Base-by-base conservation (phyloP, 2,113 vertebrate species). In the Panthera leo region DNA sequence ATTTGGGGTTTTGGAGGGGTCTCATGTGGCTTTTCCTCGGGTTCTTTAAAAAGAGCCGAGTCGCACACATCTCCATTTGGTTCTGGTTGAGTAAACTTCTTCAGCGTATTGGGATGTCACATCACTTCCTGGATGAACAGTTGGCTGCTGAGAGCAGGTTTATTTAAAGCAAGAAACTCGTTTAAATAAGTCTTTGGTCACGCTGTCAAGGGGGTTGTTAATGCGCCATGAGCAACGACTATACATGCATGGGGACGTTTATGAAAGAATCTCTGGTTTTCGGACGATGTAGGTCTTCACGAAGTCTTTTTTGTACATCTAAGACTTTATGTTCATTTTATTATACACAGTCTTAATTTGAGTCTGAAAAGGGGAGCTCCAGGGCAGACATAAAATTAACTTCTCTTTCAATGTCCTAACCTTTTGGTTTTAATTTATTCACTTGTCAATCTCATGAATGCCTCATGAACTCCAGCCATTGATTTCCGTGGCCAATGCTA, bases 401-500 rank as follows among this genome's bases (percentile, higher is more conserved):
- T 93, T 98, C 98, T 99, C 98, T 98, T 98, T 98, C 96, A 96
- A 65, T 48, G 95, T 75, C 98, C 97, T 98, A 97, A 97, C 97
- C 95, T 98, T 98, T 98, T 97, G 98, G 98, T 98, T 98, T 95
- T 98, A 98, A 98, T 98, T 98, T 98, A 98, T 98, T 98, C 98
- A 98, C 98, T 98, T 98, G 98, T 98, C 98, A 99, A 91, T 98
- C 98, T 97, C 95, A 83, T 98, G 98, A 98, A 98, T 98, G 98
- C 98, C 98, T 98, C 97, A 96, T 98, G 97, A 61, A 94, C 98
- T 98, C 97, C 98, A 98, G 96, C 98, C 98, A 99, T 99, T 99
- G 99, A 99, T 99, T 99, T 98, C 97, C 93, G 98, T 87, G 98
- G 98, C 98, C 98, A 98, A 93, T 98, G 98, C 98, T 98, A 98